phyloP scores from a whole-genome alignment of 1,140 invertebrate species.

The Drosophila nebulosa region DNA sequence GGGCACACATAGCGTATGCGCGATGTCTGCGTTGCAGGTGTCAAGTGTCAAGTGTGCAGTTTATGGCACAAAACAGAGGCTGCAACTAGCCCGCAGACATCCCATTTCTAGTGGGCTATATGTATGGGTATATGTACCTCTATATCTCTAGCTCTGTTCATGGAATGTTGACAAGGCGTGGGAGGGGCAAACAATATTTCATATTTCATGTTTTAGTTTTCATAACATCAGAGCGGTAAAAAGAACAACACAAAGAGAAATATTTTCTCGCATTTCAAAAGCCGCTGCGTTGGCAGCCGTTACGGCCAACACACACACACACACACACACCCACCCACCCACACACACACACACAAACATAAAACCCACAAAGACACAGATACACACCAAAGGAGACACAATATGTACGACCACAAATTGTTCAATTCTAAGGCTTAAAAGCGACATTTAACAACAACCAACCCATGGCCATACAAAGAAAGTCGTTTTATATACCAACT shows the following conservation, averaged over 20 bases:
- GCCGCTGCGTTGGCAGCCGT: slow-evolving; percentile 48
- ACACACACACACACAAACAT: background rate
- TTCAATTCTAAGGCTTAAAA: slow-evolving; percentile 47
- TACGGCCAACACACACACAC: slow-evolving; percentile 29
- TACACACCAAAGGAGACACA: background rate
- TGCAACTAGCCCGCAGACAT: background rate
- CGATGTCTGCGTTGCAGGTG: slow-evolving; percentile 43
- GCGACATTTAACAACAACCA: slow-evolving; percentile 39
- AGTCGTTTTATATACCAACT: slow-evolving; percentile 40
- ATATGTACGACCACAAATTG: slow-evolving; percentile 38
- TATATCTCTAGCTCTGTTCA: background rate
- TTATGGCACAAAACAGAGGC: slow-evolving; percentile 37
- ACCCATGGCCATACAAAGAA: slow-evolving; percentile 10
- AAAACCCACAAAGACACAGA: background rate
- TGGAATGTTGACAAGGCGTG: background rate
- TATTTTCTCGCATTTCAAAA: slow-evolving; percentile 31
- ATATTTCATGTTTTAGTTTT: slow-evolving; percentile 45
- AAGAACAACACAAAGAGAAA: slow-evolving; percentile 41
- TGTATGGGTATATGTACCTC: background rate
- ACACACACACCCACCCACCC: slow-evolving; percentile 1
- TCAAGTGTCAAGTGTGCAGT: slow-evolving; percentile 55
- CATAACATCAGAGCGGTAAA: slow-evolving; percentile 43
- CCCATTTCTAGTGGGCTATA: background rate
- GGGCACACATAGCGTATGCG: slow-evolving; percentile 40
- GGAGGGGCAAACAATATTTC: background rate